Evolutionary conservation across 2,797 vertebrate species (phyloP).

Genomic region (Danio albolineatus): DNA sequence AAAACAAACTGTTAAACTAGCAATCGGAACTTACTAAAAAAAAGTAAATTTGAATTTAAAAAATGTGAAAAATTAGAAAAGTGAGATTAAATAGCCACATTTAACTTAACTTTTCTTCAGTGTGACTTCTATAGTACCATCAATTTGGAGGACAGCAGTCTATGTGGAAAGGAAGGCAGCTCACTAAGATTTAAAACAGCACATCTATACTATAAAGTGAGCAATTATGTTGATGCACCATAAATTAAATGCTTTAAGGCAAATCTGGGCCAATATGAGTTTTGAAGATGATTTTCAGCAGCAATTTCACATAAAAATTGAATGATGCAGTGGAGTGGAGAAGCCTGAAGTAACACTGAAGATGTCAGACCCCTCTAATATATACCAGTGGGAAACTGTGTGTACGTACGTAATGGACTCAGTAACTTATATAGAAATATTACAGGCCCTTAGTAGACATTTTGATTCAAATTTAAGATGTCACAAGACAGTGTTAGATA

Average conservation of each 20-base stretch:
- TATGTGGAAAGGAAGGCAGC: not conserved
- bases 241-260: conserved; percentile 4
- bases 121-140: too few species aligned
- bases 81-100: too few species aligned
- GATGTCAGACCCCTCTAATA: conserved; percentile 1
- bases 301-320: not conserved
- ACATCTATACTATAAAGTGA: not conserved
- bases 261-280: not conserved
- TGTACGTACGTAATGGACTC: not conserved
- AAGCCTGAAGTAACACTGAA: conserved; percentile 5
- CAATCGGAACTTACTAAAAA: too few species aligned
- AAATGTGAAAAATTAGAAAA: too few species aligned
- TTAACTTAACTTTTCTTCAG: too few species aligned
- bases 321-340: conserved; percentile 1
- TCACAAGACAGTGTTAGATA: not conserved
- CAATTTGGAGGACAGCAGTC: not conserved
- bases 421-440: conserved; percentile 1
- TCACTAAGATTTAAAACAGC: not conserved
- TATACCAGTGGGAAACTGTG: conserved; percentile 6
- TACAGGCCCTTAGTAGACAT: not conserved
- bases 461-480: not conserved
- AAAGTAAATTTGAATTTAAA: too few species aligned
- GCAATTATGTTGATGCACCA: conserved; percentile 18
- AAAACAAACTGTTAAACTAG: too few species aligned
- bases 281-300: conserved; percentile 5